phyloP scores from a whole-genome alignment of 2,888 invertebrate genomes.

The Ectemnius lituratus region DNA sequence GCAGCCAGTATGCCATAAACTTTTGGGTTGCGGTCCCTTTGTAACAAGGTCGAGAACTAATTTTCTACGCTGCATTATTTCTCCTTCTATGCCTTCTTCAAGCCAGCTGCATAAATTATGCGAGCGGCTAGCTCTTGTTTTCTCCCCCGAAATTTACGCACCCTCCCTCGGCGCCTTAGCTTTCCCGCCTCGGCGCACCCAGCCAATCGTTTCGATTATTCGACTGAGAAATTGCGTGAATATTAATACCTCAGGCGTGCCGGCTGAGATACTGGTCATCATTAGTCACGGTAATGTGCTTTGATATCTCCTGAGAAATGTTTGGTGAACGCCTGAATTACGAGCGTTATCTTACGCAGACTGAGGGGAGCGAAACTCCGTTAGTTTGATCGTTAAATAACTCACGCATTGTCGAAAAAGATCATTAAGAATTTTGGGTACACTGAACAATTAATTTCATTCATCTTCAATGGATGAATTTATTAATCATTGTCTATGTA shows the following conservation, averaged over 20 bases:
- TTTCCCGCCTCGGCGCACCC: background rate
- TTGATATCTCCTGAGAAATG: conserved; percentile 3
- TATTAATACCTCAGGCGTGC: background rate
- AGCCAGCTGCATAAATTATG: background rate
- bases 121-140: background rate
- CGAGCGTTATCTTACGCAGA: background rate
- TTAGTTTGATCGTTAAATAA: background rate
- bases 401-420: background rate
- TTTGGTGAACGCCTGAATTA: background rate
- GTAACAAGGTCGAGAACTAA: background rate
- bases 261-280: background rate
- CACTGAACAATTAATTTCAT: no score
- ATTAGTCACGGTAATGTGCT: conserved; percentile 3
- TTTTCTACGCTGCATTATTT: conserved; percentile 2
- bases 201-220: conserved; percentile 3
- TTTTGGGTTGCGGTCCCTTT: background rate
- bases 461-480: no score
- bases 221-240: background rate
- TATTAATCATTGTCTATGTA: no score
- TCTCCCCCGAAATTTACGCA: background rate
- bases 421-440: no score
- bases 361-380: background rate
- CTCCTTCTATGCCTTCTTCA: background rate
- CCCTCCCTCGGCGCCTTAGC: background rate
- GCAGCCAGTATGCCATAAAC: background rate